A percentile compares a stretch with the other conserved stretches of the same genome.
Conservation (phyloP, 2,797 vertebrate genomes). For the Anniella stebbinsi region DNA sequence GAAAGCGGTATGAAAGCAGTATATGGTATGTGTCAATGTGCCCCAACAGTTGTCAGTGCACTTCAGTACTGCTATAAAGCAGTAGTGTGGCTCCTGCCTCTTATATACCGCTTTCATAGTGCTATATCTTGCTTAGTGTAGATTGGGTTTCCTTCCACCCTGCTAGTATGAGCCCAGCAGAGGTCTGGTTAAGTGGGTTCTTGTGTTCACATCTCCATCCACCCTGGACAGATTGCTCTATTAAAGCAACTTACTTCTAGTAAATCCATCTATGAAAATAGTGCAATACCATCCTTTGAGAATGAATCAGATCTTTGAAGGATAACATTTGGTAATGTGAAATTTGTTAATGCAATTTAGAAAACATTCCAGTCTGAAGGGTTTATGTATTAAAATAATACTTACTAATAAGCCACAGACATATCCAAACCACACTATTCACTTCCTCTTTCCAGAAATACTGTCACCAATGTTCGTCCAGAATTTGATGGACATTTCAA, state of each 20-base stretch:
- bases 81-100: no score
- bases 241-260: conserved; percentile 43
- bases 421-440: not conserved
- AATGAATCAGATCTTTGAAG: not conserved
- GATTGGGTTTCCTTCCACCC: no score
- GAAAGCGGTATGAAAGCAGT: no score
- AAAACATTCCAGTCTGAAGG: not conserved
- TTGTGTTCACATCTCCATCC: no score
- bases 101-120: no score
- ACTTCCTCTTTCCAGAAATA: not conserved
- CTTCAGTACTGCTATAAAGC: no score
- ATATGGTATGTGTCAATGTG: no score
- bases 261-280: not conserved
- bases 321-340: not conserved
- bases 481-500: not conserved
- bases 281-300: not conserved
- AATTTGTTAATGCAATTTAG: not conserved
- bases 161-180: no score
- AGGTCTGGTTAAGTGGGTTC: no score
- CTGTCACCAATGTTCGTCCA: not conserved
- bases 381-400: not conserved
- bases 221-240: not conserved
- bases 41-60: no score
- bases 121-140: no score
- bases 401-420: not conserved